Evolutionary conservation across 2,113 vertebrate genomes (phyloP).

Genomic region (Burhinus oedicnemus): DNA sequence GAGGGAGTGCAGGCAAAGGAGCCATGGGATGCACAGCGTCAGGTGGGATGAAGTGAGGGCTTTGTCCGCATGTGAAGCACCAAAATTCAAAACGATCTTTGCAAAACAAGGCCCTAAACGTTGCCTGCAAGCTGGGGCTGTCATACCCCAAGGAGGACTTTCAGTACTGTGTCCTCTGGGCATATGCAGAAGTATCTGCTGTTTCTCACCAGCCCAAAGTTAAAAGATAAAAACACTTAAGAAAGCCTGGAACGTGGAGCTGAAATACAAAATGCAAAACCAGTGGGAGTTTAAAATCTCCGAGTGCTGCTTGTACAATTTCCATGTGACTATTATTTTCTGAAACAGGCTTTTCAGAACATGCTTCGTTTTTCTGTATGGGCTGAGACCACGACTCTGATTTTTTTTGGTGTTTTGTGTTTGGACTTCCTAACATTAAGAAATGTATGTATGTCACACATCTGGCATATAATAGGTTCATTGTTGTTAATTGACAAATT

Average conservation of each 20-base stretch:
- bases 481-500: not conserved
- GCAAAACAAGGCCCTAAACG: not conserved
- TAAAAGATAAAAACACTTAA: not conserved
- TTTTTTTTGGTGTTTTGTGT: not conserved
- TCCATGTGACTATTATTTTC: not conserved
- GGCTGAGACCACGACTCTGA: not conserved
- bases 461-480: not conserved
- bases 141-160: not conserved
- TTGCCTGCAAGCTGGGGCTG: not conserved
- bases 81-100: not conserved
- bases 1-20: not conserved
- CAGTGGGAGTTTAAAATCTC: not conserved
- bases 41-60: not conserved
- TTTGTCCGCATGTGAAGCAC: rapidly evolving
- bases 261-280: not conserved
- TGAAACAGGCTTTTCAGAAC: not conserved
- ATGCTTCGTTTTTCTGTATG: not conserved
- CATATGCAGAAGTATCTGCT: rapidly evolving
- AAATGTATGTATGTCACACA: not conserved
- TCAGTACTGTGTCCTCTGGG: rapidly evolving
- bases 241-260: not conserved
- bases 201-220: not conserved
- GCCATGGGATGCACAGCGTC: rapidly evolving
- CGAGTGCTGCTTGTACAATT: not conserved
- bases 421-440: not conserved